Conservation (phyloP, 2,888 invertebrate genomes). For the Drosophila ustulata region DNA sequence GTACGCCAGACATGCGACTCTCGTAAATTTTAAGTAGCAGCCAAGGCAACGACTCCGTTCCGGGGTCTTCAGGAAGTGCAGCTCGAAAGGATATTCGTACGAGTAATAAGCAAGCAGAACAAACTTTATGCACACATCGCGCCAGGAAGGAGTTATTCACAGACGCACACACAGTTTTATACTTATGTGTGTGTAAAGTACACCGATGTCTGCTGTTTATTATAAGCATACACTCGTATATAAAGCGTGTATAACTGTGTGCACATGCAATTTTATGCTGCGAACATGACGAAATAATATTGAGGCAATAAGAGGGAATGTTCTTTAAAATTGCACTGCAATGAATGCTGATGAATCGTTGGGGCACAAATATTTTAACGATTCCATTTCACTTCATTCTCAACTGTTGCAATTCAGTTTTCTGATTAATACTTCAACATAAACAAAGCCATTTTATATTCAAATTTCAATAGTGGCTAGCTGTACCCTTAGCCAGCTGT, state of each 20-base stretch:
- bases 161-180: slow-evolving; percentile 6
- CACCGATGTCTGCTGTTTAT: slow-evolving; percentile 37
- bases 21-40: slow-evolving; percentile 57
- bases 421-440: neutral
- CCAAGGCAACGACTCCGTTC: slow-evolving; percentile 31
- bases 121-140: slow-evolving; percentile 52
- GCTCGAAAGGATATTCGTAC: slow-evolving; percentile 51
- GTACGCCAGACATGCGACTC: slow-evolving; percentile 30
- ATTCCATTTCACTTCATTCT: slow-evolving; percentile 5
- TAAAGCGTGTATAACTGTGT: neutral
- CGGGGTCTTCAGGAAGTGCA: slow-evolving; percentile 39
- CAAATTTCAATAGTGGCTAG: neutral
- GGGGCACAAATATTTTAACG: slow-evolving; percentile 1
- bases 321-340: slow-evolving; percentile 4
- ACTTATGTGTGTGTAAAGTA: slow-evolving; percentile 6
- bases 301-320: neutral
- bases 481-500: neutral
- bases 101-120: slow-evolving; percentile 53
- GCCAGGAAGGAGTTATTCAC: slow-evolving; percentile 19
- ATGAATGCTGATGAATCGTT: neutral
- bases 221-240: slow-evolving; percentile 16
- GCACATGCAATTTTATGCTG: slow-evolving; percentile 29
- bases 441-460: neutral
- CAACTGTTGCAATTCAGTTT: neutral
- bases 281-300: slow-evolving; percentile 29